Conservation (phyloP, 2,797 vertebrate species). For the Mormyrops attenuatus region DNA sequence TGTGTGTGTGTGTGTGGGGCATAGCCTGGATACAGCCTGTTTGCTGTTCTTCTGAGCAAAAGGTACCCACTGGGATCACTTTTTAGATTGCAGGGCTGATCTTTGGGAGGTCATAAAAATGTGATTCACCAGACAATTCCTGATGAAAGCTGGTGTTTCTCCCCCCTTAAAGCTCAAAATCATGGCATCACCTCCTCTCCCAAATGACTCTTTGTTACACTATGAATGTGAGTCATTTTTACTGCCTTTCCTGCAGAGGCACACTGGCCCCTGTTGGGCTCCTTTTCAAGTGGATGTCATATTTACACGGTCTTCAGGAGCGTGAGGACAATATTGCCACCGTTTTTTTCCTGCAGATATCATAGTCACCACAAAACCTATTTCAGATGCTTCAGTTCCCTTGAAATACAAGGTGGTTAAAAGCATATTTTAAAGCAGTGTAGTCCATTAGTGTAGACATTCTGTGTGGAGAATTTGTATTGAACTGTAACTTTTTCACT, state of each 20-base stretch:
- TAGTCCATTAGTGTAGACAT: not conserved
- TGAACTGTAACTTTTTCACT: not conserved
- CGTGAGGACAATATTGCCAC: not conserved
- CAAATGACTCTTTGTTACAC: not conserved
- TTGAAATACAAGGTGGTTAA: not conserved
- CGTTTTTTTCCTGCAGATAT: not conserved
- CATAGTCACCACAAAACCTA: not conserved
- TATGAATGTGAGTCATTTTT: not conserved
- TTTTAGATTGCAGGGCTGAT: not conserved
- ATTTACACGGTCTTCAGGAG: not conserved
- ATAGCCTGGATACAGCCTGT: conserved; percentile 19
- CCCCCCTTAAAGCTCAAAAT: not conserved
- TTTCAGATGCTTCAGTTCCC: not conserved
- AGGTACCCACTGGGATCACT: not conserved
- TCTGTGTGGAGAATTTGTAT: not conserved
- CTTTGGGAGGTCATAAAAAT: not conserved
- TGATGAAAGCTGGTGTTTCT: not conserved
- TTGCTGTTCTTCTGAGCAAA: not conserved
- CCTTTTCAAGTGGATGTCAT: not conserved
- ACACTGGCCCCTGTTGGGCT: not conserved
- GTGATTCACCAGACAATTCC: not conserved
- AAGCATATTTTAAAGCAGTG: not conserved
- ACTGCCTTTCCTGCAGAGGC: not conserved
- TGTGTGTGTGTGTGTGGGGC: conserved; percentile 28
- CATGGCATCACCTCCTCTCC: not conserved